Percentiles rank a stretch among this genome's conserved stretches.
These are phyloP conservation scores for Amblyopsis rosae DNA, from an alignment of 2,113 vertebrate genomes.

Conservation along the genomic window DNA sequence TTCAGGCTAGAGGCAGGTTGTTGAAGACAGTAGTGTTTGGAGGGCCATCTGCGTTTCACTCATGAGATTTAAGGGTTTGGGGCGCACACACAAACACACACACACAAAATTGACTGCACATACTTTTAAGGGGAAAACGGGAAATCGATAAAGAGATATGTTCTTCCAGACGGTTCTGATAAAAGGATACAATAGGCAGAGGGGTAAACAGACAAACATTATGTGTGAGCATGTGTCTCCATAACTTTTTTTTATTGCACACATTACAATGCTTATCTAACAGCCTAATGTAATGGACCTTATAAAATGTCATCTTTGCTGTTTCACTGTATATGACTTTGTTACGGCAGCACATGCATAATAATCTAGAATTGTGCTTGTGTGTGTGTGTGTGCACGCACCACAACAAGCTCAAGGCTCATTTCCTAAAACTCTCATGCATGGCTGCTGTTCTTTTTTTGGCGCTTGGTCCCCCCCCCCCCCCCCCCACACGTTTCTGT, in stretches of 20 bases:
- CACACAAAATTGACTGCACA: neutral
- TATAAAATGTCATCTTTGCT: conserved; percentile 17
- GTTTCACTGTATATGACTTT: conserved; percentile 22
- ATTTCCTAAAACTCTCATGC: conserved; percentile 61
- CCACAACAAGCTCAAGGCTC: conserved; percentile 43
- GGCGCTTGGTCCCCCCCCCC: neutral
- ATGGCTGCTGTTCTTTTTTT: conserved; percentile 42
- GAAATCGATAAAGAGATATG: neutral
- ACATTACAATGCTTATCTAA: conserved; percentile 2
- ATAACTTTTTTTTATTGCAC: neutral
- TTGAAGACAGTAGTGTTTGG: neutral
- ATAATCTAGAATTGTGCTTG: conserved; percentile 25
- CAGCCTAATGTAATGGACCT: conserved; percentile 10
- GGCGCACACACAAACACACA: neutral
- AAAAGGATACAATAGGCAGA: neutral
- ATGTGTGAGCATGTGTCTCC: neutral
- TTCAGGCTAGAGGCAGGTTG: too few relatives aligned
- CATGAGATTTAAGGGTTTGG: neutral
- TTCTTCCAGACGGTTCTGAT: neutral
- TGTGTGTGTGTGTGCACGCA: conserved; percentile 26
- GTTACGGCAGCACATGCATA: conserved; percentile 25
- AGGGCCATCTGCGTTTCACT: neutral
- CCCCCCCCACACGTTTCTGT: too few relatives aligned
- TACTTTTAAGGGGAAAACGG: neutral
- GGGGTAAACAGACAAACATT: too few relatives aligned